These are phyloP conservation scores for Brachyalestes nurse DNA, from an alignment of 2,797 vertebrate species.

Conservation along the genomic window DNA sequence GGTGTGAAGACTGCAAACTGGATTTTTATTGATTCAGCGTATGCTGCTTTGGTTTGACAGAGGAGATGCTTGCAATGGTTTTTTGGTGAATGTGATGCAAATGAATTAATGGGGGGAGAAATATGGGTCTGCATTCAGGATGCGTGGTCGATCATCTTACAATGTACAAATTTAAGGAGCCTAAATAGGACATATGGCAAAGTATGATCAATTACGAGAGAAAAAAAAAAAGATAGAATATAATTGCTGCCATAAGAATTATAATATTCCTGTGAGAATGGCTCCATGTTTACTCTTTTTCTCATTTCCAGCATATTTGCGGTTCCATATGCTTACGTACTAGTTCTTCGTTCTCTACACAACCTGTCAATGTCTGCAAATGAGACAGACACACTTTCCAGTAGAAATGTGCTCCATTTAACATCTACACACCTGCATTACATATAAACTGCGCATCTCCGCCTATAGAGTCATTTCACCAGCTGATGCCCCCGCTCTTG, in stretches of 20 bases:
- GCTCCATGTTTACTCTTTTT: neutral
- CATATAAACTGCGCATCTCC: neutral
- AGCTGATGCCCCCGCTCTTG: no score
- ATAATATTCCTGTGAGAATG: neutral
- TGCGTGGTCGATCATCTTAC: neutral
- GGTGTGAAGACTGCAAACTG: constrained; percentile 75
- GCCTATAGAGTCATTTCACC: no score
- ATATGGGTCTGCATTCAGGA: no score
- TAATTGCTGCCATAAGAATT: neutral
- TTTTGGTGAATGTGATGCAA: constrained; percentile 23
- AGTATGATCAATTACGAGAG: neutral
- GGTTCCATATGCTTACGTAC: constrained; percentile 8
- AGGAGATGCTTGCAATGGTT: constrained; percentile 26
- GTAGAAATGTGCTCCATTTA: neutral
- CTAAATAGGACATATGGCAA: neutral
- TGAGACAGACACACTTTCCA: neutral
- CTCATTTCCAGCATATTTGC: constrained; percentile 10
- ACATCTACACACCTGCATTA: neutral
- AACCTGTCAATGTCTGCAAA: neutral
- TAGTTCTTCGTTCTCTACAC: neutral
- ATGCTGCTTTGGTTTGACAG: constrained; percentile 31
- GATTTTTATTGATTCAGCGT: constrained; percentile 61
- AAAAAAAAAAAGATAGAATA: neutral
- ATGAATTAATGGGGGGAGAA: neutral
- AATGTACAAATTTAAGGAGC: neutral